Base-by-base conservation (phyloP, 2,888 invertebrate species). In the Zaprionus bogoriensis region DNA sequence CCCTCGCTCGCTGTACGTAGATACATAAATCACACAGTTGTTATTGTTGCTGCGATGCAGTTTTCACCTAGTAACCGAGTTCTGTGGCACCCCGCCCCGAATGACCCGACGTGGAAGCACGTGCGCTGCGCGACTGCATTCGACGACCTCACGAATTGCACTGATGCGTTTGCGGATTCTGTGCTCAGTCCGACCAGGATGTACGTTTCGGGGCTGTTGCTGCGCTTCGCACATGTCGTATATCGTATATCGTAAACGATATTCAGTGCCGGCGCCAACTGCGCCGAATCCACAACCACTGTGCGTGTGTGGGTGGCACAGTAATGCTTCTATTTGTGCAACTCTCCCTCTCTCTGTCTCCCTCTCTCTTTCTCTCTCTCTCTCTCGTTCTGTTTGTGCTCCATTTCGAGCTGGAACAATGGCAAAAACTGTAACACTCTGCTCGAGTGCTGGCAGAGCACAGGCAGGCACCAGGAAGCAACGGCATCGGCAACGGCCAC, bases 41-140 rank as follows among this genome's bases (percentile, higher is more conserved):
- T 51, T 59, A 64, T 48, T 53, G 63, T 46, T 64, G 48, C 63
- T 74, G 60, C 57, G 55, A 64, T 63, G 72, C 68, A 59, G 66
- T 78, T 88, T 88, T 89, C 82, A 88, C 88, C 88, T 78, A 88
- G 88, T 88, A 88, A 89, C 88, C 88, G 88, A 88, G 78, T 88
- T 88, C 67, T 67, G 51, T 51, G 69, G 60, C 73, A 79, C 67
- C 71, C 71, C 82, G 63, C 77, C 64, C 77, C 75, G 57, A 62
- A 55, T 5, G 12, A 38, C 42, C 42, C 42, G 20, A 44, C 32
- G 44, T 36, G 36, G 25, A 39, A 57, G 20, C 51, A 54, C 68
- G 59, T 46, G 65, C 68, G 52, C 22, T 46, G 66, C 72, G 41
- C 55, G 79, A 79, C 76, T 86, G 77, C 82, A 76, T 54, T 62